Base-by-base conservation (phyloP, 1,140 invertebrate genomes). In the Branchinecta lindahli region DNA sequence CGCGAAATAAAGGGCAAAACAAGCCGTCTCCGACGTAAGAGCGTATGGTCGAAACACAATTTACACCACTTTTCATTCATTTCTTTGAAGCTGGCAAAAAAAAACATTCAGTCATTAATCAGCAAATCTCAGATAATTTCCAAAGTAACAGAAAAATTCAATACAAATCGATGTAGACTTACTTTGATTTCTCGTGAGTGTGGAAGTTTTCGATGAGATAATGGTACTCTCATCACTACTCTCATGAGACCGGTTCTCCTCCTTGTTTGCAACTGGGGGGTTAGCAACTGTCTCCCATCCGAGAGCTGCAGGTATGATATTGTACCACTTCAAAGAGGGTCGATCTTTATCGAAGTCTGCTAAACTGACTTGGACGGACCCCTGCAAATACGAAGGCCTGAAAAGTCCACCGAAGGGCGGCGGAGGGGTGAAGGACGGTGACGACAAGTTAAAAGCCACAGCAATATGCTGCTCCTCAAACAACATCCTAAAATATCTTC, bases 211-310 rank as follows among this genome's bases (percentile, higher is more conserved):
- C 20, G 91, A 94, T 18, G 93, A 96, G 70, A 96, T 96, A 70
- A 96, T 92, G 0, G 94, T 97, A 10, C 91, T 94, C 77, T 96
- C 94, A 79, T 97, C 94, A 71, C 92, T 95, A 74, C 93, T 96
- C 78, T 96, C 94, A 77, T 96, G 18, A 88, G 70, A 52, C 18
- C n/a, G 45, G 10, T 52, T 70, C 61, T 52, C 52, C 46, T 66
- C 68, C 52, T 70, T 71, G 46, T 21, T 15, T 66, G 66, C 47
- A 33, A 52, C 67, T 20, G 68, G 52, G 21, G 12, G 65, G n/a
- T 71, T 67, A 44, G 12, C 21, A 12, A 69, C 68, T 3, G 44
- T 46, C 52, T 33, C 47, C 45, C n/a, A 15, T 61, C 10, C 44
- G 52, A 68, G 46, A 65, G 71, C 44, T 67, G 71, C n/a, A 52